phyloP scores from a whole-genome alignment of 1,140 invertebrate genomes.

The Drosophila hydei region DNA sequence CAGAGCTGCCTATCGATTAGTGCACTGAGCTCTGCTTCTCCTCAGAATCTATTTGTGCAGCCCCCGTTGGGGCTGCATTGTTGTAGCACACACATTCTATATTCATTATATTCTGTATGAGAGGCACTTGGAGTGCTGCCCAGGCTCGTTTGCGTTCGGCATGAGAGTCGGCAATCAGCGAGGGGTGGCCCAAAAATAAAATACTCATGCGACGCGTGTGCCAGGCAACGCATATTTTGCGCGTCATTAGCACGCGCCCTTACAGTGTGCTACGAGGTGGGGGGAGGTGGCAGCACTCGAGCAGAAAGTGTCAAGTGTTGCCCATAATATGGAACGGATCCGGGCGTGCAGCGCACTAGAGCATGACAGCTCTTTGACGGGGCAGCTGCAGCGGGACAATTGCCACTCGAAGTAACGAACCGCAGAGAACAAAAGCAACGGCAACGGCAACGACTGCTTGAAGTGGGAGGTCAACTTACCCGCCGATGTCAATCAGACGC shows the following conservation, averaged over 20 bases:
- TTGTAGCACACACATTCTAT: neutral
- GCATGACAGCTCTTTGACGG: slow-evolving; percentile 74
- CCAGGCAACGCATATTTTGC: slow-evolving; percentile 75
- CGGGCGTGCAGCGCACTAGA: slow-evolving; percentile 58
- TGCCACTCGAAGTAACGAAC: slow-evolving; percentile 81
- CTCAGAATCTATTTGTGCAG: slow-evolving; percentile 7
- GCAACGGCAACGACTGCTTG: neutral
- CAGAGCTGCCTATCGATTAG: neutral
- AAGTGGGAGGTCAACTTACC: slow-evolving; percentile 51
- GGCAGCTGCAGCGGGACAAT: slow-evolving; percentile 63
- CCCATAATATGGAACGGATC: slow-evolving; percentile 72
- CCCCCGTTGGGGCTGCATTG: neutral
- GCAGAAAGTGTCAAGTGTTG: slow-evolving; percentile 80
- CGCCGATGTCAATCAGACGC: slow-evolving; percentile 85
- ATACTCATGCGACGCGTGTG: slow-evolving; percentile 52
- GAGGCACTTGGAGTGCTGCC: slow-evolving; percentile 14
- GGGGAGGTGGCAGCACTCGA: slow-evolving; percentile 29
- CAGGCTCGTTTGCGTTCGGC: slow-evolving; percentile 1
- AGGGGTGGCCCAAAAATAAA: slow-evolving; percentile 63
- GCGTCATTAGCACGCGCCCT: slow-evolving; percentile 78
- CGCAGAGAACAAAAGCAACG: slow-evolving; percentile 62
- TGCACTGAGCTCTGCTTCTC: neutral
- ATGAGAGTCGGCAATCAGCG: slow-evolving; percentile 31
- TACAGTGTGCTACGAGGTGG: neutral
- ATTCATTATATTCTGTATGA: slow-evolving; percentile 21